phyloP scores from a whole-genome alignment of 2,113 vertebrate species.

The Mesoclemmys tuberculata region DNA sequence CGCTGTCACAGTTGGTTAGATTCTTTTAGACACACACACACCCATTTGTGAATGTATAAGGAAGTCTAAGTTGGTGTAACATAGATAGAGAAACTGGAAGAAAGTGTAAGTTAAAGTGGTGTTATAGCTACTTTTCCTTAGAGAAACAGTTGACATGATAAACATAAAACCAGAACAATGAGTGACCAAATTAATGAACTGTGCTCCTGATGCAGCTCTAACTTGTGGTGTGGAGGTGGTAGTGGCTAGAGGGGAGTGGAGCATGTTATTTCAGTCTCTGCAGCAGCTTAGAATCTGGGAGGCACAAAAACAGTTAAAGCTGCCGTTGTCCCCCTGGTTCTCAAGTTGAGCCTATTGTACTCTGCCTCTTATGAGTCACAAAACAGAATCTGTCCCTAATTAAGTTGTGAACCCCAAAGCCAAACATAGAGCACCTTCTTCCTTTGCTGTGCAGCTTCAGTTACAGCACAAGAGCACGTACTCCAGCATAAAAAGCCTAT shows the following conservation, averaged over 20 bases:
- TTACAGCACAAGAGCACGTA: neutral
- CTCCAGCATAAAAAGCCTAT: neutral
- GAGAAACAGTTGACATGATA: neutral
- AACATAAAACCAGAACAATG: neutral
- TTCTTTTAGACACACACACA: neutral
- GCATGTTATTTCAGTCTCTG: neutral
- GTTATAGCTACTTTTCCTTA: neutral
- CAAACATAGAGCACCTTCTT: neutral
- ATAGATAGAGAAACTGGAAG: neutral
- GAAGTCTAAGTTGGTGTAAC: neutral
- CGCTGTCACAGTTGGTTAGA: neutral
- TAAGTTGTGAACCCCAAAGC: neutral
- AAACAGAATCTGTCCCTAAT: neutral
- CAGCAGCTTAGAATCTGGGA: neutral
- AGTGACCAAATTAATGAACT: neutral
- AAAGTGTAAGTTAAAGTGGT: neutral
- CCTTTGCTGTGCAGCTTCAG: neutral
- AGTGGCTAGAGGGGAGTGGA: neutral
- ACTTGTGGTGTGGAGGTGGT: neutral
- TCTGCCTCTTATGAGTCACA: neutral
- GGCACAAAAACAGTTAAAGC: neutral
- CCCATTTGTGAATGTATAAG: neutral
- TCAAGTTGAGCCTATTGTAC: neutral
- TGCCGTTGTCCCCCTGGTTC: neutral
- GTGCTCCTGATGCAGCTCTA: neutral